A percentile compares a stretch with the other conserved stretches of the same genome.
phyloP scores from a whole-genome alignment of 1,140 invertebrate genomes.

The Charaxes varanes region DNA sequence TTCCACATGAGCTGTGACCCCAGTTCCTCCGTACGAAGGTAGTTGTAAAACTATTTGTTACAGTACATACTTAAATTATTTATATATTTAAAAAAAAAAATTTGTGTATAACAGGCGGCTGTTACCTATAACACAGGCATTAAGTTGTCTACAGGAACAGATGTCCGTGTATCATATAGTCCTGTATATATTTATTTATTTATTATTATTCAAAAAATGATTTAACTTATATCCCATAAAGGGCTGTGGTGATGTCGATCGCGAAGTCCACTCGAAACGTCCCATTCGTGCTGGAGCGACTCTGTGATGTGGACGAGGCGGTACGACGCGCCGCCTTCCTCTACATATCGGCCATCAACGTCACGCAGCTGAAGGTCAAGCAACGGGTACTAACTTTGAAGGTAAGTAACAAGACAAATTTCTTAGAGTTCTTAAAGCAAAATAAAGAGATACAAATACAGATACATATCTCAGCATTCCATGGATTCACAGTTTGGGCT shows the following conservation, averaged over 20 bases:
- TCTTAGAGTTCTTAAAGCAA: too few species aligned
- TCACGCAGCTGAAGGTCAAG: slow-evolving; percentile 60
- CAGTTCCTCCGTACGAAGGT: slow-evolving; percentile 81
- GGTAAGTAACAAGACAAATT: slow-evolving; percentile 36
- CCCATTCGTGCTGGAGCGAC: slow-evolving; percentile 79
- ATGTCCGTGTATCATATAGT: too few species aligned
- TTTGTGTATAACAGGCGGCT: too few species aligned
- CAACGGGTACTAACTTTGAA: slow-evolving; percentile 64
- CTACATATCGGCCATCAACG: slow-evolving; percentile 77
- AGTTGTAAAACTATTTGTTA: background rate
- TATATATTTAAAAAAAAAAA: slow-evolving; percentile 7
- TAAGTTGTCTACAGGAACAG: too few species aligned
- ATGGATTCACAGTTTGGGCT: too few species aligned
- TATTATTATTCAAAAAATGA: too few species aligned
- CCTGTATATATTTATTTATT: too few species aligned
- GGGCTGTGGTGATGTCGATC: slow-evolving; percentile 78
- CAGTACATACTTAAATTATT: slow-evolving; percentile 2
- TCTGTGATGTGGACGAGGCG: slow-evolving; percentile 83
- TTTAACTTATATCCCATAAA: too few species aligned
- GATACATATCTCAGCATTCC: too few species aligned
- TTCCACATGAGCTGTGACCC: slow-evolving; percentile 86
- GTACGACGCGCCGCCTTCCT: slow-evolving; percentile 84
- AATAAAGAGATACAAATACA: background rate
- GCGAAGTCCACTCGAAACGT: slow-evolving; percentile 80
- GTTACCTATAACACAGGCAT: too few species aligned